Evolutionary conservation across 2,797 vertebrate genomes (phyloP).

Genomic region (Poeciliopsis gracilis): DNA sequence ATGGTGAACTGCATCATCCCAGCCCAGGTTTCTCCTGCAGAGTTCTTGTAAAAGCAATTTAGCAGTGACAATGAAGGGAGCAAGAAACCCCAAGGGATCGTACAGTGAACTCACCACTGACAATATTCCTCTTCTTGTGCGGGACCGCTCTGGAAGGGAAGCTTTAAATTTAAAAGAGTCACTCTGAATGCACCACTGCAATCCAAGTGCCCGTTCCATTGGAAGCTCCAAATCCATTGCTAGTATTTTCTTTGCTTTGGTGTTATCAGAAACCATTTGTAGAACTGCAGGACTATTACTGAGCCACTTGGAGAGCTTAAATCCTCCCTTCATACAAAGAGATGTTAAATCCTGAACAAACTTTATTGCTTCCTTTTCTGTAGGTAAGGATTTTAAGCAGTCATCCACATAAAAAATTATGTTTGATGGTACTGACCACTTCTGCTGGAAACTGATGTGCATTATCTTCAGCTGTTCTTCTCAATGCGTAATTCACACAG

Average conservation of each 20-base stretch:
- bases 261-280: not conserved
- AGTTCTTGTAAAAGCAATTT: not conserved
- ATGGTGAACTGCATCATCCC: not conserved
- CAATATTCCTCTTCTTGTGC: not conserved
- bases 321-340: not conserved
- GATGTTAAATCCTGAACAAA: not conserved
- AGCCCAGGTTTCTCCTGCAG: not conserved
- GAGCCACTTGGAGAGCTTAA: not conserved
- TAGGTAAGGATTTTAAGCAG: too few species aligned
- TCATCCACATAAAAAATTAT: too few species aligned
- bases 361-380: too few species aligned
- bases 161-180: too few species aligned
- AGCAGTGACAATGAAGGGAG: not conserved
- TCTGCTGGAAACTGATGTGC: too few species aligned
- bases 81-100: not conserved
- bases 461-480: too few species aligned
- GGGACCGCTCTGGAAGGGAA: not conserved
- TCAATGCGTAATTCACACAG: too few species aligned
- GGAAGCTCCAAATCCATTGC: not conserved
- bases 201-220: not conserved
- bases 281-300: not conserved
- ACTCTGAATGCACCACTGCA: not conserved
- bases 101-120: not conserved
- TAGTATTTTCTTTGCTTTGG: not conserved
- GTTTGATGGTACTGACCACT: too few species aligned